Evolutionary conservation across 2,113 vertebrate genomes (phyloP), one percentile per base, ranked within the genome.

Genomic region (Ptilonorhynchus violaceus): DNA sequence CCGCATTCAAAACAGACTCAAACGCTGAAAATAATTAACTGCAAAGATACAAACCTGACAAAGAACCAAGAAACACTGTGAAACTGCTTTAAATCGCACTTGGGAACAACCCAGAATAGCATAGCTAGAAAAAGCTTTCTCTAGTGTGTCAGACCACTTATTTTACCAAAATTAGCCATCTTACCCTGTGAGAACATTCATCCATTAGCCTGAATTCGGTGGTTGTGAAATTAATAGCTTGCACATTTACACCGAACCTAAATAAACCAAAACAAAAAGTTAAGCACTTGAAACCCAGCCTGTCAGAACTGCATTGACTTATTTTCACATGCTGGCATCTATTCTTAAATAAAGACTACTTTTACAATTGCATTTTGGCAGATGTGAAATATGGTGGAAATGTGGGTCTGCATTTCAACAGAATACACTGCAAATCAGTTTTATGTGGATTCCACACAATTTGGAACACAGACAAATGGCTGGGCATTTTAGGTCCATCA

Each of bases 171-270:
- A 92, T 70, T 44, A 59, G 42, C 35, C 74, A 91, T 89, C 97
- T 96, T 98, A 98, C 98, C 98, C 24, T 69, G 68, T 95, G 92
- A 90, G 96, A 89, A 93, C 97, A 98, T 87, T 97, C 96, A 67
- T 98, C 92, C 88, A 98, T 91, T 52, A 99, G 98, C 63, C 97
- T 98, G 98, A 99, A 99, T 97, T 99, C 99, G 9, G 93, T 96
- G 55, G 99, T 99, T 88, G 98, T 99, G 95, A 99, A 98, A 97
- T 99, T 99, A 95, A 99, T 96, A 64, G 97, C 97, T 50, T 98
- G 98, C 22, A 98, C 97, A 91, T 99, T 98, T 70, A 98, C 97
- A 78, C 98, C 98, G 60, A 99, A 99, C 99, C 99, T 99, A 96
- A 73, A 98, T 52, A 97, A 95, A 95, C 11, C 88, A 79, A 94